Conservation (phyloP, 2,797 vertebrate species). For the Karalla daura region DNA sequence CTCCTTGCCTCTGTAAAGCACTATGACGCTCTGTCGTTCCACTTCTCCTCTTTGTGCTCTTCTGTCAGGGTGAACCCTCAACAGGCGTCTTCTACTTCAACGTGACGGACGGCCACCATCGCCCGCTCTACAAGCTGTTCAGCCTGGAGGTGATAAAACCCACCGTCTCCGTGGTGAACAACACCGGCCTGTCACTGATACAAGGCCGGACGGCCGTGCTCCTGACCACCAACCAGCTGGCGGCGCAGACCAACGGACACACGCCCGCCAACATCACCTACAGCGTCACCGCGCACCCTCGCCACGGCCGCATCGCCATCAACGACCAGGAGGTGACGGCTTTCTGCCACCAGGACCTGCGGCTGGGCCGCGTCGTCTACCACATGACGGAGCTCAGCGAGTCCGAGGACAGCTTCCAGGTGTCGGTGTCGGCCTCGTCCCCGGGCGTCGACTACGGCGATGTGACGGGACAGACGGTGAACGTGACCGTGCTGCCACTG, state of each 20-base stretch:
- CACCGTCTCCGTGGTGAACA: slow-evolving; percentile 86
- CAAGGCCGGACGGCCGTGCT: slow-evolving; percentile 86
- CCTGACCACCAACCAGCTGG: slow-evolving; percentile 86
- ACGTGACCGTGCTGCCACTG: slow-evolving; percentile 85
- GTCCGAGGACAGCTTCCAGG: slow-evolving; percentile 84
- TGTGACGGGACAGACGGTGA: slow-evolving; percentile 83
- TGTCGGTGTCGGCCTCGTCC: slow-evolving; percentile 84
- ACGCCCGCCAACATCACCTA: slow-evolving; percentile 84
- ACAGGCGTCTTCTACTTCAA: slow-evolving; percentile 93
- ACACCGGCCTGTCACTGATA: slow-evolving; percentile 84
- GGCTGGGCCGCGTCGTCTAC: slow-evolving; percentile 83
- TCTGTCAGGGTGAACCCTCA: slow-evolving; percentile 82
- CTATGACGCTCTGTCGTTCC: background rate
- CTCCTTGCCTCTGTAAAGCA: too few relatives aligned
- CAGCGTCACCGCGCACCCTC: slow-evolving; percentile 84
- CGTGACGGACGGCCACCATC: slow-evolving; percentile 90
- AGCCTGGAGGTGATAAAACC: slow-evolving; percentile 88
- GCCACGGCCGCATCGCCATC: slow-evolving; percentile 85
- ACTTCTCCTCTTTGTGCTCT: background rate
- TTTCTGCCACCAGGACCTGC: slow-evolving; percentile 88
- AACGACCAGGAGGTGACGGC: slow-evolving; percentile 79
- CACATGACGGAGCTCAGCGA: slow-evolving; percentile 87
- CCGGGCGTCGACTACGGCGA: slow-evolving; percentile 81
- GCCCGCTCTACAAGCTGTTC: slow-evolving; percentile 90
- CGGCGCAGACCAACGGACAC: slow-evolving; percentile 87